These are phyloP conservation scores for Pammene aurita DNA, from an alignment of 2,888 invertebrate genomes.

Conservation along the genomic window DNA sequence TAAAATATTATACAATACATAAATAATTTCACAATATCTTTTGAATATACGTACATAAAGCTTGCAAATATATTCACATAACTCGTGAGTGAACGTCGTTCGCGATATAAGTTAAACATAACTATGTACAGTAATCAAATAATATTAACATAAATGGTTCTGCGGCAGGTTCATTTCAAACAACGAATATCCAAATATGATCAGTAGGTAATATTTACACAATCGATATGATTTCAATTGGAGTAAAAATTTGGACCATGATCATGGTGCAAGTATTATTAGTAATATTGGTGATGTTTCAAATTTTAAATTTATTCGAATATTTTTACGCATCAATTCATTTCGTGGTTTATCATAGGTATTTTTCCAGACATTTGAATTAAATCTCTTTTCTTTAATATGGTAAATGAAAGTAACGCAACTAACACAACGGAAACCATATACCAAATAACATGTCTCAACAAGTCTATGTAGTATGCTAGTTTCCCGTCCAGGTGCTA, in stretches of 20 bases:
- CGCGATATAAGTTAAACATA: slow-evolving; percentile 52
- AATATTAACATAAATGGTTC: slow-evolving; percentile 31
- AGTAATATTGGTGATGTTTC: background rate
- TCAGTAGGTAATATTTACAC: slow-evolving; percentile 9
- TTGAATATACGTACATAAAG: slow-evolving; percentile 70
- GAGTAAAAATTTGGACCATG: background rate
- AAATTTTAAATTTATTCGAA: no score
- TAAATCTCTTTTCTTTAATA: no score
- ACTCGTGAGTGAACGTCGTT: slow-evolving; percentile 52
- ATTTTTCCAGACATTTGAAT: no score
- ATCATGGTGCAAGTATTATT: no score
- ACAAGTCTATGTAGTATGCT: no score
- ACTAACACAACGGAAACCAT: no score
- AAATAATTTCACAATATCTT: slow-evolving; percentile 69
- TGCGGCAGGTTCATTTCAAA: slow-evolving; percentile 35
- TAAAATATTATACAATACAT: slow-evolving; percentile 65
- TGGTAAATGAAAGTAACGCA: no score
- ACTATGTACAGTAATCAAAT: slow-evolving; percentile 37
- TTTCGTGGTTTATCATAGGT: no score
- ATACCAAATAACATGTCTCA: no score
- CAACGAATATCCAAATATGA: slow-evolving; percentile 19
- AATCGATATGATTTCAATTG: background rate
- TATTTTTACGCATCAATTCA: no score
- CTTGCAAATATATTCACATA: slow-evolving; percentile 66
- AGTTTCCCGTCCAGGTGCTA: no score